Evolutionary conservation across 2,113 vertebrate species (phyloP).

Genomic region (Papio anubis): DNA sequence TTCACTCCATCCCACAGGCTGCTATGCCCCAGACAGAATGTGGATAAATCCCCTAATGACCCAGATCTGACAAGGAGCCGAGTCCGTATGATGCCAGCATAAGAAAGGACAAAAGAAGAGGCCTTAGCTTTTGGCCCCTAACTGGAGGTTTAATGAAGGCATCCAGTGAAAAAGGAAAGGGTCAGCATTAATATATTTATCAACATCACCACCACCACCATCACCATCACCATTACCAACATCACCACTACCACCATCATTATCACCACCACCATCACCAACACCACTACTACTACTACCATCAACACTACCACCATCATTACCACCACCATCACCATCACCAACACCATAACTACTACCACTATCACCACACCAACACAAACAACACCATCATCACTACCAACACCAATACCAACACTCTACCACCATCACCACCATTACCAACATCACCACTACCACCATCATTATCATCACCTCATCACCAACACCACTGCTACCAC

Average conservation of each 20-base stretch:
- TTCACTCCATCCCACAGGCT: accelerated
- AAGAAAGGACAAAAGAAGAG: not conserved
- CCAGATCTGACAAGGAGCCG: not conserved
- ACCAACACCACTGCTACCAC: not conserved
- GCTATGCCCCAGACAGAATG: not conserved
- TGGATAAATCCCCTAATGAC: not conserved
- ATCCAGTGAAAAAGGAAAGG: not conserved
- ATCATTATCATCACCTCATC: not conserved
- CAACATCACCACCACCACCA: too few species aligned
- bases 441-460: not conserved
- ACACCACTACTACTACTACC: not conserved
- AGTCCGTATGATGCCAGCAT: too few species aligned
- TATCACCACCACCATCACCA: not conserved
- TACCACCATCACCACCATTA: not conserved
- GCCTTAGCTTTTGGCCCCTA: not conserved
- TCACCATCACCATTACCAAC: accelerated
- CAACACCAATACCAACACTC: accelerated
- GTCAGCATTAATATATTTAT: too few species aligned
- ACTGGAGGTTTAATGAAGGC: not conserved
- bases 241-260: accelerated
- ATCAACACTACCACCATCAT: accelerated
- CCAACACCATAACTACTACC: not conserved
- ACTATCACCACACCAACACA: not conserved
- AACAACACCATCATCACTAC: accelerated
- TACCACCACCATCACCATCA: not conserved